Base-by-base conservation (phyloP, 2,888 invertebrate genomes). In the Sisyra terminalis region DNA sequence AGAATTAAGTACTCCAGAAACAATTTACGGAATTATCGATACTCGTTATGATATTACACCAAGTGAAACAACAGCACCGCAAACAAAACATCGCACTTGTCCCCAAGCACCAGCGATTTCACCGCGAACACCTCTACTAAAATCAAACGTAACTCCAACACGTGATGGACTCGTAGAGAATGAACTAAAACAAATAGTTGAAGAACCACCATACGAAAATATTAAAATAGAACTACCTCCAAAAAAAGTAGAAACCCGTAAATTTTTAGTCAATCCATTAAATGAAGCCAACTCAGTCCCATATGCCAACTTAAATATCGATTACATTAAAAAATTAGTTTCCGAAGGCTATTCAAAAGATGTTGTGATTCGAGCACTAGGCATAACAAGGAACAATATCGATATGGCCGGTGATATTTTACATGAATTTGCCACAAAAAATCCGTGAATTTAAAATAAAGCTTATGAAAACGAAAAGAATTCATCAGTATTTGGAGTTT, bases 321-420 rank as follows among this genome's bases (percentile, higher is more conserved):
- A 89, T 58, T 85, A 90, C 62, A 89, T 94, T 46, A 80, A 86
- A 14, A 78, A 83, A 48, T 67, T 94, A 46, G 87, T 90, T 38
- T 78, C 77, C 44, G 90, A 92, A 55, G 94, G 93, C 0, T 93
- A 89, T 57, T 79, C 89, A 2, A 83, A 86, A 54, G 86, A 90
- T 56, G 84, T 87, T 39, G 93, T 92, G 3, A 84, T 92, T 39
- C 74, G 90, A 50, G 93, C 93, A 3, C 68, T 94, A 51, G 86
- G 89, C 46, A 92, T 94, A 53, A 87, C 92, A 2, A 72, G 89
- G 45, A 94, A 93, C 65, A 88, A 94, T 62, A 71, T 93, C 43
- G 87, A 87, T 59, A 93, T 94, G 92, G 93, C 93, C 38, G 84
- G 92, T 65, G 90, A 93, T 60, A 92, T 92, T 57, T 66, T 92